Evolutionary conservation across 2,797 vertebrate species (phyloP).

Genomic region (Simalia tracyae): DNA sequence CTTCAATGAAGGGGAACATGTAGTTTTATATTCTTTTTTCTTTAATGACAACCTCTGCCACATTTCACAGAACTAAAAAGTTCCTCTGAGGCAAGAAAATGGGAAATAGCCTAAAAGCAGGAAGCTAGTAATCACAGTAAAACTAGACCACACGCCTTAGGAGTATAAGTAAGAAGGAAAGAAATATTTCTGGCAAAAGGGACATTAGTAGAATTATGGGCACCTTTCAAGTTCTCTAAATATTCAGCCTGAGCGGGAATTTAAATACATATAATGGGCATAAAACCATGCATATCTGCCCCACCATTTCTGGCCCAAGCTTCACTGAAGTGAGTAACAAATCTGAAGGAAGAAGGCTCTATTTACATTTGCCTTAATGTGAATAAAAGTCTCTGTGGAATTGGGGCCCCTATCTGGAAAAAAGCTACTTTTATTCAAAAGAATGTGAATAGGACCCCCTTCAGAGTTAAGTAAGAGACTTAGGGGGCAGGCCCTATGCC

Average conservation of each 20-base stretch:
- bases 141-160: conserved; percentile 22
- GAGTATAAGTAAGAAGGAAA: conserved; percentile 4
- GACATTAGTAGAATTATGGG: background rate
- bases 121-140: conserved; percentile 16
- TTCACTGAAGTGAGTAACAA: background rate
- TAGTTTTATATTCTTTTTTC: conserved; percentile 14
- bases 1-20: background rate
- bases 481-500: background rate
- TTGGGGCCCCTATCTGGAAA: background rate
- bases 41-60: background rate
- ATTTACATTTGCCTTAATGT: background rate
- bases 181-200: background rate
- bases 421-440: background rate
- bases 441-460: background rate
- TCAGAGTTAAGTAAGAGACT: background rate
- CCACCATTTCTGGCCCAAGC: background rate
- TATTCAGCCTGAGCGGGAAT: background rate
- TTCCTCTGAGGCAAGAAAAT: conserved; percentile 18
- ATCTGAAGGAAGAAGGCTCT: background rate
- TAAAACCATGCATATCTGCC: background rate
- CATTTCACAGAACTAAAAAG: background rate
- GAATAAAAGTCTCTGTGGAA: background rate
- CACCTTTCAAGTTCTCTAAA: background rate
- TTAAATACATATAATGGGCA: background rate
- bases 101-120: conserved; percentile 22